These are phyloP conservation scores for Leucozona laternaria DNA, from an alignment of 2,888 invertebrate species.

Conservation along the genomic window DNA sequence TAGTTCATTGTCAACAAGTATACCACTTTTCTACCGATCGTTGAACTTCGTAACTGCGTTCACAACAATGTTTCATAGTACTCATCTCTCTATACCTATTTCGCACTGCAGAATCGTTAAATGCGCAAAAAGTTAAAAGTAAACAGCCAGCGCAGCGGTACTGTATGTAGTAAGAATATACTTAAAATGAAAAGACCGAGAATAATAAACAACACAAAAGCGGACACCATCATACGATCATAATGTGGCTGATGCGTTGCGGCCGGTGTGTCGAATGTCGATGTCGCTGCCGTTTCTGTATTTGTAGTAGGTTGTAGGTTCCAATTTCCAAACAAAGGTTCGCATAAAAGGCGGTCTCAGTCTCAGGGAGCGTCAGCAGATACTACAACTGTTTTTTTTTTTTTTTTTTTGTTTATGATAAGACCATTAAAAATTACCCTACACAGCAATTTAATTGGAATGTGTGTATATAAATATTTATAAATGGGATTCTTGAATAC, in stretches of 20 bases:
- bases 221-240: constrained; percentile 53
- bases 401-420: not conserved
- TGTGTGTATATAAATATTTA: constrained; percentile 43
- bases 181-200: not conserved
- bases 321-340: constrained; percentile 31
- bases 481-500: constrained; percentile 16
- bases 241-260: not conserved
- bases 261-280: no score
- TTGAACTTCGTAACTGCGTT: constrained; percentile 49
- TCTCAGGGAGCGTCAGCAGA: not conserved
- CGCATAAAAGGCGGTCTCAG: not conserved
- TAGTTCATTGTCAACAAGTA: constrained; percentile 58
- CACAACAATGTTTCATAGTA: constrained; percentile 27
- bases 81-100: constrained; percentile 42
- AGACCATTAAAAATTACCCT: constrained; percentile 28
- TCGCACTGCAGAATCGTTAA: constrained; percentile 14
- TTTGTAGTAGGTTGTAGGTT: constrained; percentile 4
- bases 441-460: constrained; percentile 49
- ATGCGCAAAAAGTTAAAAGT: constrained; percentile 11
- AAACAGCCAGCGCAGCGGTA: not conserved
- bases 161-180: not conserved
- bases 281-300: not conserved
- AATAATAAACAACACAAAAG: constrained; percentile 33
- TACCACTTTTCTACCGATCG: constrained; percentile 45
- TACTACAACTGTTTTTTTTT: not conserved